phyloP scores from a whole-genome alignment of 1,140 invertebrate genomes.

The Hycleus cichorii region DNA sequence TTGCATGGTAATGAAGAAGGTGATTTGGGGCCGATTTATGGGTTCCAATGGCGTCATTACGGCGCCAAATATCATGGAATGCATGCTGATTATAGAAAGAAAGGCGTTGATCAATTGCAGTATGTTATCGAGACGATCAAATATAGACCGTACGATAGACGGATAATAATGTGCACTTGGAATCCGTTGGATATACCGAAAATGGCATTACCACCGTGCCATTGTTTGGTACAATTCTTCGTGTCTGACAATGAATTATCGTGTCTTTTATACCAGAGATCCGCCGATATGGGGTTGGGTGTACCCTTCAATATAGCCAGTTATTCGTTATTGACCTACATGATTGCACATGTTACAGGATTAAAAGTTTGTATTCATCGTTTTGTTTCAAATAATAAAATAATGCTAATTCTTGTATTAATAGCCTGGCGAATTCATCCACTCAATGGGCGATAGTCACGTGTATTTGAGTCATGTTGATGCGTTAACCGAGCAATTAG shows the following conservation, averaged over 20 bases:
- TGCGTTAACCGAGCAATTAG: constrained; percentile 75
- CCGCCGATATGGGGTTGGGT: constrained; percentile 95
- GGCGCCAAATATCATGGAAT: constrained; percentile 87
- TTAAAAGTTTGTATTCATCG: constrained; percentile 53
- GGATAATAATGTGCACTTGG: constrained; percentile 95
- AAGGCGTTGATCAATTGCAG: constrained; percentile 91
- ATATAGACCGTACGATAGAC: constrained; percentile 75
- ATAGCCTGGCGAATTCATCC: constrained; percentile 90
- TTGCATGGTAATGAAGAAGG: constrained; percentile 83
- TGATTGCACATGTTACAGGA: constrained; percentile 92
- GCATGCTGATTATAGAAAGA: constrained; percentile 72
- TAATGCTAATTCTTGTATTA: constrained; percentile 18
- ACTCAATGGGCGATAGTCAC: constrained; percentile 95
- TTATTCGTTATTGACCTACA: constrained; percentile 88
- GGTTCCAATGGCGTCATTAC: constrained; percentile 99
- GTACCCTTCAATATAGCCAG: constrained; percentile 99
- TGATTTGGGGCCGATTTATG: constrained; percentile 97
- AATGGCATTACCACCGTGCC: constrained; percentile 98
- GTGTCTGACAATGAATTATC: constrained; percentile 77
- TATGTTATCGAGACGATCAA: constrained; percentile 80
- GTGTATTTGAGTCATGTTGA: constrained; percentile 91
- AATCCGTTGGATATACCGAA: constrained; percentile 81
- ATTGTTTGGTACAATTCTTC: constrained; percentile 93
- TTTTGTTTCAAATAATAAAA: not conserved
- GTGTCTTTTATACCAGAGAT: constrained; percentile 93